phyloP scores from a whole-genome alignment of 2,113 vertebrate species.

The Dipodomys spectabilis region DNA sequence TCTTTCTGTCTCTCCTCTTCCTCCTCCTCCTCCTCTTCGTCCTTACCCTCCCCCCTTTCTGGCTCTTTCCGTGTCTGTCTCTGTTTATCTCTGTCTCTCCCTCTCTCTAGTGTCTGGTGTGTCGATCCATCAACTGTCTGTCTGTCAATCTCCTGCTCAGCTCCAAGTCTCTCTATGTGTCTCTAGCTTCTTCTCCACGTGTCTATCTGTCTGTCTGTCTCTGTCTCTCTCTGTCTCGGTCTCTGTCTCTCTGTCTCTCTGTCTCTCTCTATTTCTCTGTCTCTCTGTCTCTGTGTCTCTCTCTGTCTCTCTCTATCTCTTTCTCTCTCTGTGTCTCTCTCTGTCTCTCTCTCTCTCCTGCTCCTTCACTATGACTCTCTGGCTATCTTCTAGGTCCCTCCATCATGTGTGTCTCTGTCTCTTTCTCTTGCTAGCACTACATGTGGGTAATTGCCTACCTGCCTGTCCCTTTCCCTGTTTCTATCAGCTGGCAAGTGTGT shows the following conservation, averaged over 20 bases:
- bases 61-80: too few species aligned
- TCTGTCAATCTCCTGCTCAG: not conserved
- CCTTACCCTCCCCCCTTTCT: not conserved
- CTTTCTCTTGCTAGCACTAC: conserved; percentile 4
- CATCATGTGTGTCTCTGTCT: not conserved
- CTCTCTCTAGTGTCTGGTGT: too few species aligned
- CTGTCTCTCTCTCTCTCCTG: not conserved
- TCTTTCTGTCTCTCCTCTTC: not conserved
- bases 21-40: not conserved
- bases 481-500: not conserved
- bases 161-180: not conserved
- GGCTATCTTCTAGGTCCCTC: not conserved
- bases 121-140: too few species aligned
- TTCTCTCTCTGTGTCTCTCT: not conserved
- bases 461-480: not conserved
- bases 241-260: not conserved
- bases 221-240: not conserved
- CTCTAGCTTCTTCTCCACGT: not conserved
- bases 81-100: not conserved
- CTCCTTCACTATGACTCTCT: not conserved
- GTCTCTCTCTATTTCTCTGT: conserved; percentile 10
- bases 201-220: not conserved
- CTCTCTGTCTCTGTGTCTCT: not conserved
- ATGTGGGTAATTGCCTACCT: conserved; percentile 16
- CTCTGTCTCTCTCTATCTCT: not conserved